Evolutionary conservation across 2,888 invertebrate species (phyloP), one percentile per base, ranked within the genome.

Genomic region (Odontocerum albicorne): DNA sequence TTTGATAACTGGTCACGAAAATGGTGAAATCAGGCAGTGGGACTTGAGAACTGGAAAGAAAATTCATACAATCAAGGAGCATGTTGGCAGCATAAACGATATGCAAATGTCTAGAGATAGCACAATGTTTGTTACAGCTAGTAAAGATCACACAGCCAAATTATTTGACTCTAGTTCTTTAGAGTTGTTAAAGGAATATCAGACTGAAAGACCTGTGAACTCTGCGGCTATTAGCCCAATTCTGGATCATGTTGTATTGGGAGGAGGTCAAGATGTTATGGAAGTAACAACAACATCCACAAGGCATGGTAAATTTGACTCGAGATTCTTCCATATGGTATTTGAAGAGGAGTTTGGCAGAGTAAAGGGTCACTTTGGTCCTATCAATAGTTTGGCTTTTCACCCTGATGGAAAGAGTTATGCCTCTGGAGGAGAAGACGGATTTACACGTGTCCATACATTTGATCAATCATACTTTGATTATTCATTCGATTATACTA

Each of bases 231-330:
- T 99, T 60, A 96, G 97, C 61, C 98, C 99, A 0, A 90, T 92
- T 62, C 77, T 87, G 51, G 96, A 98, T 72, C 98, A 99, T 77
- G 98, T 98, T 4, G 92, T 96, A 1, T 79, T 99, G 38, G 99
- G 99, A 57, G 99, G 99, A 72, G 99, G 99, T 65, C 99, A 99
- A 77, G 99, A 99, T 72, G 99, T 99, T 53, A 97, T 97, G 93
- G 96, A 96, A 68, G 98, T 98, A 55, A 96, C 96, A 38, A 96
- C 94, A 1, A 97, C 96, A 0, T 92, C 94, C 0, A 86, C 95
- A 0, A 83, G 93, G 64, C 87, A 92, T 59, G 99, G 98, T 47
- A 98, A 98, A 78, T 99, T 99, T 70, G 98, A 99, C 71, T 95
- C 89, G 72, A 72, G 87, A 38, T 94, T 97, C 79, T 98, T 90